Base-by-base conservation (phyloP, 37 sponge, comb jelly and placozoan genomes). In the Halichondria panicea region DNA sequence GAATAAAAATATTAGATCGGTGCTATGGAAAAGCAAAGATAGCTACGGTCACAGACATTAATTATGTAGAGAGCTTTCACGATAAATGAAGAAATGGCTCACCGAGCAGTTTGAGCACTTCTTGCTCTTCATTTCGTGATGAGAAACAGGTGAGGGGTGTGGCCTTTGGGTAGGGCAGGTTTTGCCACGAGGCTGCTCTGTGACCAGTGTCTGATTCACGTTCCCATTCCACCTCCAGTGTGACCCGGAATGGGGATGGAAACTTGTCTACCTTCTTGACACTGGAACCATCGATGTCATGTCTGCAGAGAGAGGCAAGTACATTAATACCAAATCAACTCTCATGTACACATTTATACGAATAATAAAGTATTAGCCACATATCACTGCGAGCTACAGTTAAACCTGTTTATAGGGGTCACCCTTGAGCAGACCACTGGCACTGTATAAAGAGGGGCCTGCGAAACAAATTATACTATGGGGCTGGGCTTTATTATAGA, bases 231-330 rank as follows among this genome's bases (percentile, higher is more conserved):
- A 82, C 48, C 15, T 77, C 75, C 68, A 93, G 68, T 11, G 57
- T 59, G 33, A 86, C 87, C 50, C 68, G 55, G 65, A 93, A 93
- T 15, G 87, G 76, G 58, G 79, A 43, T 0, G 94, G 90, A 43
- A 79, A 93, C 68, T 75, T 86, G 24, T 85, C 87, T 42, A 33
- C 60, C 27, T 78, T 90, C 31, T 35, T 25, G 6, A 72, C 63
- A 9, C 81, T 66, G 22, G 46, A 30, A 0, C 91, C 87, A 79
- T 93, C 94, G 44, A 93, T 41, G 28, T 86, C 76, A 24, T 57
- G 28, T 57, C 93, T 93, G 56, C 3, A 69, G 43, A 13, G 44
- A 1, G 35, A 59, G 30, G 22, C 25, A 25, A 19, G 22, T 27
- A 59, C 22, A 24, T 8, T 59, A 59, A 27, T 19, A 27, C 22